These are phyloP conservation scores for Platycheirus rosarum DNA, from an alignment of 2,888 invertebrate genomes.

Conservation along the genomic window DNA sequence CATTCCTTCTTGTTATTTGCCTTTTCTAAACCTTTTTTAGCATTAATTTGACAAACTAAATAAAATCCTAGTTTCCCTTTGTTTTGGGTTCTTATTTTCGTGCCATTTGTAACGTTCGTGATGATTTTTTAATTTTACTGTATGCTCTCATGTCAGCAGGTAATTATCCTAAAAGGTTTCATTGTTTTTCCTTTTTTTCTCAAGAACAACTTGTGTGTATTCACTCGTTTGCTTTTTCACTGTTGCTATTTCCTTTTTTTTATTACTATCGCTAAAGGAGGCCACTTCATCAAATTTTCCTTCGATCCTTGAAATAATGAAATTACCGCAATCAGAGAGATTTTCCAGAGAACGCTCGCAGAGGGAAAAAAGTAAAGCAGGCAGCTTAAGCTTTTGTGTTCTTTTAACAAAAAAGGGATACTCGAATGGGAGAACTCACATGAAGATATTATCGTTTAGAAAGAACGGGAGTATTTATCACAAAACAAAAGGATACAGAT, in stretches of 20 bases:
- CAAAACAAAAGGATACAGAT: slow-evolving; percentile 47
- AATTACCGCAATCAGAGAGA: slow-evolving; percentile 68
- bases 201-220: slow-evolving; percentile 27
- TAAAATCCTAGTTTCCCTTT: slow-evolving; percentile 53
- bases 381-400: slow-evolving; percentile 17
- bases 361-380: background rate
- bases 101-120: slow-evolving; percentile 53
- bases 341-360: slow-evolving; percentile 17
- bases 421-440: slow-evolving; percentile 47
- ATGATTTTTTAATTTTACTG: slow-evolving; percentile 71
- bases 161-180: slow-evolving; percentile 72
- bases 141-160: slow-evolving; percentile 71
- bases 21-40: background rate
- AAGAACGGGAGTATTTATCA: slow-evolving; percentile 9
- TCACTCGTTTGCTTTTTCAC: slow-evolving; percentile 18
- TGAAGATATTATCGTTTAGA: slow-evolving; percentile 43
- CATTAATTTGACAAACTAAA: slow-evolving; percentile 54
- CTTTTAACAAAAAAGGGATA: slow-evolving; percentile 20
- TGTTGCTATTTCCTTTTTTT: slow-evolving; percentile 28
- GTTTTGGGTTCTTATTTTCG: slow-evolving; percentile 18
- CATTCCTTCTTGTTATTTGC: background rate
- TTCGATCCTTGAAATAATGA: slow-evolving; percentile 70
- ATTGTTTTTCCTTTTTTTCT: slow-evolving; percentile 48
- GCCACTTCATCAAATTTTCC: slow-evolving; percentile 69
- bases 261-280: slow-evolving; percentile 52